phyloP scores from a whole-genome alignment of 1,140 invertebrate genomes.

The Protaetia brevitarsis region DNA sequence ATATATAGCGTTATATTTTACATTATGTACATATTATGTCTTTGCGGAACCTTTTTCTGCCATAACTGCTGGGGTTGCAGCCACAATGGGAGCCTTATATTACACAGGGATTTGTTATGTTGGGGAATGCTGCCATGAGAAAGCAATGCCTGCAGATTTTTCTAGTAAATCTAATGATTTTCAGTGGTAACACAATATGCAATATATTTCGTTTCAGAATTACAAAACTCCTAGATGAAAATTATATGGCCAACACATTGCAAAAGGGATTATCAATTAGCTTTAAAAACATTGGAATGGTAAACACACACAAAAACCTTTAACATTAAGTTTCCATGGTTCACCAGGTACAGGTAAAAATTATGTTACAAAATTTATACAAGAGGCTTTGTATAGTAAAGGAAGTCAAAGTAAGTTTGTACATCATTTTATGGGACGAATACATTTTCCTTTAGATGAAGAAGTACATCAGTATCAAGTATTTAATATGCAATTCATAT shows the following conservation, averaged over 20 bases:
- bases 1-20: not conserved
- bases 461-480: constrained; percentile 55
- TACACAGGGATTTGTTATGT: constrained; percentile 37
- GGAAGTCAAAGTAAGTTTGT: constrained; percentile 77
- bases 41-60: not conserved
- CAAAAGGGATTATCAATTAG: constrained; percentile 54
- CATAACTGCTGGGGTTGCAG: not conserved
- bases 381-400: constrained; percentile 67
- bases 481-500: no score
- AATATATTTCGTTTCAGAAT: constrained; percentile 39
- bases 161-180: constrained; percentile 27
- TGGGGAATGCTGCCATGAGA: constrained; percentile 51
- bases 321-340: constrained; percentile 76
- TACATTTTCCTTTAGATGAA: constrained; percentile 67
- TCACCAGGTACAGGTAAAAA: constrained; percentile 84
- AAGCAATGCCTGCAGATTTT: constrained; percentile 47
- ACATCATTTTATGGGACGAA: constrained; percentile 75
- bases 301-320: constrained; percentile 58
- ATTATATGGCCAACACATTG: constrained; percentile 69
- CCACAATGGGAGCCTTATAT: not conserved
- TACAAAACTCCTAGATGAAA: constrained; percentile 42
- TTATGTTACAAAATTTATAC: constrained; percentile 79
- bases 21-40: not conserved
- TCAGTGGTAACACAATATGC: constrained; percentile 24
- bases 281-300: constrained; percentile 54